Evolutionary conservation across 2,797 vertebrate species (phyloP).

Genomic region (Helostoma temminkii): DNA sequence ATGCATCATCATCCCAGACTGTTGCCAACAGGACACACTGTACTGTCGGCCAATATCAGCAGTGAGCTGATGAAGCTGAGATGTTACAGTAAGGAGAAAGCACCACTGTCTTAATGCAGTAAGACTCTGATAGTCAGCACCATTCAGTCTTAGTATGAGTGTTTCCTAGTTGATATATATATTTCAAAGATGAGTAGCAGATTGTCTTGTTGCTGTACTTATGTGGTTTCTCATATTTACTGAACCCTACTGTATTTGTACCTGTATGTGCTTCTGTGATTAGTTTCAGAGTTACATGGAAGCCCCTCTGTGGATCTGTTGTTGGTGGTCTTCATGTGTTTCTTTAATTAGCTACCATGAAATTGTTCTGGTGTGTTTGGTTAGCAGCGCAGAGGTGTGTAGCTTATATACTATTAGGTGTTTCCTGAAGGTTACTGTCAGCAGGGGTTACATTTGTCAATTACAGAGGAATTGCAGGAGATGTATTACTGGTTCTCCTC

Average conservation of each 20-base stretch:
- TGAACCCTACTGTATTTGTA: neutral
- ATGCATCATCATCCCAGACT: constrained; percentile 14
- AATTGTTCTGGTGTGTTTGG: constrained; percentile 11
- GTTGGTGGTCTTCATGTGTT: neutral
- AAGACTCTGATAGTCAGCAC: constrained; percentile 18
- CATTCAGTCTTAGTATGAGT: neutral
- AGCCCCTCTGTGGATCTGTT: neutral
- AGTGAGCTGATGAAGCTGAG: constrained; percentile 30
- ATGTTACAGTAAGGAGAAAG: constrained; percentile 26
- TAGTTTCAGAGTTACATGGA: neutral
- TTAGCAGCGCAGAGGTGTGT: constrained; percentile 11
- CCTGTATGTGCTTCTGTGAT: constrained; percentile 6
- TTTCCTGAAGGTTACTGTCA: constrained; percentile 63
- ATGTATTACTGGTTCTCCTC: constrained; percentile 24
- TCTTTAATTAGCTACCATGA: constrained; percentile 6
- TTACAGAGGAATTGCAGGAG: constrained; percentile 16
- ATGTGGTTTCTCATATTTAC: constrained; percentile 9
- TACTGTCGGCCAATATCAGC: constrained; percentile 31
- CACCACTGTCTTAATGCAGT: constrained; percentile 13
- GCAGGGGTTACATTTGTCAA: constrained; percentile 33
- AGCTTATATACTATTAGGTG: constrained; percentile 29
- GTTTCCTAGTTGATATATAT: constrained; percentile 18
- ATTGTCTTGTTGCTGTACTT: constrained; percentile 11
- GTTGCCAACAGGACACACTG: constrained; percentile 49
- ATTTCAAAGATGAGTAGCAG: constrained; percentile 5